Conservation (phyloP, 1,140 invertebrate genomes). For the Eurosta solidaginis region DNA sequence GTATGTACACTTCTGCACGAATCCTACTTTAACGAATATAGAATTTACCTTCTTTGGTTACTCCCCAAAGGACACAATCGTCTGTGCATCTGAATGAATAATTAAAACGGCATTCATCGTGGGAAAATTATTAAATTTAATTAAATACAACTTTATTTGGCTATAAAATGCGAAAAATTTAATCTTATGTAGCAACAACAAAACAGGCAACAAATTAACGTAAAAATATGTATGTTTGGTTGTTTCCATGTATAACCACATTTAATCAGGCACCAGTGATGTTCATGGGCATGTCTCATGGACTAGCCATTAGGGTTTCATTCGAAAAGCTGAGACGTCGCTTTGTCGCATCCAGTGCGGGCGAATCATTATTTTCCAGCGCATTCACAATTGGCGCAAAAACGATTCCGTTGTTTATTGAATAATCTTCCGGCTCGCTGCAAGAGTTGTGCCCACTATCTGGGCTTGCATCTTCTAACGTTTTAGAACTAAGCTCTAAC, state of each 20-base stretch:
- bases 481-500: not conserved
- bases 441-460: conserved; percentile 57
- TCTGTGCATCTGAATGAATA: too few relatives aligned
- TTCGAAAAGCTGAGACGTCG: conserved; percentile 50
- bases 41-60: too few relatives aligned
- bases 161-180: not conserved
- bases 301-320: conserved; percentile 3
- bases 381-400: not conserved
- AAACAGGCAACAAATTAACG: not conserved
- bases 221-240: not conserved
- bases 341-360: conserved; percentile 46
- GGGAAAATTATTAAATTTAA: not conserved
- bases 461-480: conserved; percentile 41
- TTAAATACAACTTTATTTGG: not conserved
- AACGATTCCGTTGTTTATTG: not conserved
- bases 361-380: not conserved
- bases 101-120: not conserved
- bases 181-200: not conserved
- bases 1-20: not conserved
- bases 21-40: too few relatives aligned
- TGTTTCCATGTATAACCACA: not conserved
- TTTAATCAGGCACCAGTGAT: too few relatives aligned
- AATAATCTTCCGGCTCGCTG: conserved; percentile 42
- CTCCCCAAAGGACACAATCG: too few relatives aligned
- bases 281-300: not conserved